These are phyloP conservation scores for Thymallus thymallus DNA, from an alignment of 2,113 vertebrate species.

Conservation along the genomic window DNA sequence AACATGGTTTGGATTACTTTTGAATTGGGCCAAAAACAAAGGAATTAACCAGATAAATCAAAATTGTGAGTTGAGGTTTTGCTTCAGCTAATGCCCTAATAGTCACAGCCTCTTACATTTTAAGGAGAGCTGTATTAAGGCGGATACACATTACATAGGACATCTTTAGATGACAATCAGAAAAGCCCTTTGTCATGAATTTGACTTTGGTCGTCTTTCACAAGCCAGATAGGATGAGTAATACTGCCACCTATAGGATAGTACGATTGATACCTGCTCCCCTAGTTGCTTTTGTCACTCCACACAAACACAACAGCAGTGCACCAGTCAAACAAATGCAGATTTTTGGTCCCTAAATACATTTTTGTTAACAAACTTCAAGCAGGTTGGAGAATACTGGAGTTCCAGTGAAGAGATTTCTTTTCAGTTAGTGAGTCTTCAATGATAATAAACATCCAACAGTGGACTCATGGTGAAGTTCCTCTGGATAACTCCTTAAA, in stretches of 20 bases:
- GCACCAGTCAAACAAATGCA: neutral
- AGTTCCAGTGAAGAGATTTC: slow-evolving; percentile 5
- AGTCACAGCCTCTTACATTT: neutral
- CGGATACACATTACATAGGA: neutral
- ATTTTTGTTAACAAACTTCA: neutral
- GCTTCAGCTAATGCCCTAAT: neutral
- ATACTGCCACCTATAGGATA: neutral
- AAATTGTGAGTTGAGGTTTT: neutral
- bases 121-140: neutral
- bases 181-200: neutral
- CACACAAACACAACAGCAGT: slow-evolving; percentile 1
- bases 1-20: neutral
- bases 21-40: neutral
- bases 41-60: neutral
- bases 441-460: neutral
- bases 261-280: neutral
- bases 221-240: neutral
- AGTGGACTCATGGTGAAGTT: too few relatives aligned
- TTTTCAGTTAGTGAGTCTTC: slow-evolving; percentile 18
- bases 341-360: neutral
- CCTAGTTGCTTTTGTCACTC: slow-evolving; percentile 21
- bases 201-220: neutral
- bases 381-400: slow-evolving; percentile 5
- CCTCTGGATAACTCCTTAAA: neutral
- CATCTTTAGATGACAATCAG: too few relatives aligned